Conservation (phyloP, 2,888 invertebrate species). For the Steinernema hermaphroditum region DNA sequence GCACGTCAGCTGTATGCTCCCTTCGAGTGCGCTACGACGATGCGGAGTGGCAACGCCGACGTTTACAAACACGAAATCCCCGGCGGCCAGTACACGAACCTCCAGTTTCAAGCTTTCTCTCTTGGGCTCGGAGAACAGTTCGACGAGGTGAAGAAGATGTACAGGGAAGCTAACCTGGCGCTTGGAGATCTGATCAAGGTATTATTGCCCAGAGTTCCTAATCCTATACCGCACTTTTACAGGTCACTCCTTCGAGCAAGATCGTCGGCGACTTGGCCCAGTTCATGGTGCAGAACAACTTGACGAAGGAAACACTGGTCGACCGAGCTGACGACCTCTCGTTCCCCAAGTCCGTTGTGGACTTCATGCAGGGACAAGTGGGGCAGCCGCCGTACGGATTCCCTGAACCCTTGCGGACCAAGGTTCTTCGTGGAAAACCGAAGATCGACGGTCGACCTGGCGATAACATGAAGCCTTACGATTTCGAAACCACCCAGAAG, state of each 20-base stretch:
- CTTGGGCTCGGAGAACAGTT: conserved; percentile 94
- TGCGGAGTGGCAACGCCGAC: conserved; percentile 98
- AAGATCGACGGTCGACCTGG: conserved; percentile 89
- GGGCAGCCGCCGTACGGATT: conserved; percentile 95
- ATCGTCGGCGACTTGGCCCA: conserved; percentile 98
- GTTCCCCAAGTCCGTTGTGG: conserved; percentile 95
- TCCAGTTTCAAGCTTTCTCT: conserved; percentile 98
- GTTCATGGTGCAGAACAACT: conserved; percentile 98
- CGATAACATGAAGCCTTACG: conserved; percentile 78
- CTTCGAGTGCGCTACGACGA: conserved; percentile 95
- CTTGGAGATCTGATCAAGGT: conserved; percentile 96
- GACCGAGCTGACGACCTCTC: conserved; percentile 90
- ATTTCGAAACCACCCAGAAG: conserved; percentile 80
- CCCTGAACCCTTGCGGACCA: conserved; percentile 91
- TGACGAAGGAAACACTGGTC: conserved; percentile 80
- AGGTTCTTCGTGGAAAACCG: conserved; percentile 71
- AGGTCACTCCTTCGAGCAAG: conserved; percentile 94
- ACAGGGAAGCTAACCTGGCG: conserved; percentile 86
- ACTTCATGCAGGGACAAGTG: conserved; percentile 89
- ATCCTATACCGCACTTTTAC: no score
- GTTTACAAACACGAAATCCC: conserved; percentile 98
- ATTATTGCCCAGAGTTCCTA: no score
- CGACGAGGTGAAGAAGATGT: conserved; percentile 91
- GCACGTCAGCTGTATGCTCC: conserved; percentile 92
- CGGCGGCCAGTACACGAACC: conserved; percentile 97